Conservation (phyloP, 2,888 invertebrate genomes). For the Ophonus ardosiacus region DNA sequence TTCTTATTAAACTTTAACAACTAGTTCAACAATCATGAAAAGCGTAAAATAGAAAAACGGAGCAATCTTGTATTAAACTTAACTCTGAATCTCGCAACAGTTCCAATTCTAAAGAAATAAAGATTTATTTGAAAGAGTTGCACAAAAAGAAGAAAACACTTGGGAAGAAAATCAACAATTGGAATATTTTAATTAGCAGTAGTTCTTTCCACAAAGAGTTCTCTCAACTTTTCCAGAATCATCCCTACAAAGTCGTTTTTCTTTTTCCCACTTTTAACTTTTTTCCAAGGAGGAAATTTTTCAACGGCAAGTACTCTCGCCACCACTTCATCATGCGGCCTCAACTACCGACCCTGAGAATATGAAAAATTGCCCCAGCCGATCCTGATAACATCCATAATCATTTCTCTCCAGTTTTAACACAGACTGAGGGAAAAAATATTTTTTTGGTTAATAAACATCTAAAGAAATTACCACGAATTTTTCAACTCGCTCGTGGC, state of each 20-base stretch:
- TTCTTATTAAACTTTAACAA: too few relatives aligned
- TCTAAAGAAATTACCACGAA: background rate
- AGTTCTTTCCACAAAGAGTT: slow-evolving; percentile 24
- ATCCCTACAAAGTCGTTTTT: slow-evolving; percentile 53
- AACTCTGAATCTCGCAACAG: background rate
- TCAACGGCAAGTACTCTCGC: slow-evolving; percentile 55
- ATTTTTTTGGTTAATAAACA: slow-evolving; percentile 40
- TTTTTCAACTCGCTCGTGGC: background rate
- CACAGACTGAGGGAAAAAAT: background rate
- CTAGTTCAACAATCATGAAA: too few relatives aligned
- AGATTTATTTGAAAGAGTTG: background rate
- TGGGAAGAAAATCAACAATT: slow-evolving; percentile 12
- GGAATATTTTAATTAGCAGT: slow-evolving; percentile 49
- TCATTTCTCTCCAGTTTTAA: slow-evolving; percentile 29
- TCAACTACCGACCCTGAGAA: slow-evolving; percentile 23
- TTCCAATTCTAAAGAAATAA: background rate
- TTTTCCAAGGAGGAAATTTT: slow-evolving; percentile 47
- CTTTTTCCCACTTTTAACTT: slow-evolving; percentile 40
- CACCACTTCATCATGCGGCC: slow-evolving; percentile 51
- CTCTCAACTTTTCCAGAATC: slow-evolving; percentile 44
- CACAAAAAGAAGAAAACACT: background rate
- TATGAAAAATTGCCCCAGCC: slow-evolving; percentile 58
- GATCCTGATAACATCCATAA: slow-evolving; percentile 58
- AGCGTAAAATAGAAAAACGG: too few relatives aligned
- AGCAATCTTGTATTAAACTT: background rate